These are phyloP conservation scores for Danio tinwini DNA, from an alignment of 2,797 vertebrate genomes.

Conservation along the genomic window DNA sequence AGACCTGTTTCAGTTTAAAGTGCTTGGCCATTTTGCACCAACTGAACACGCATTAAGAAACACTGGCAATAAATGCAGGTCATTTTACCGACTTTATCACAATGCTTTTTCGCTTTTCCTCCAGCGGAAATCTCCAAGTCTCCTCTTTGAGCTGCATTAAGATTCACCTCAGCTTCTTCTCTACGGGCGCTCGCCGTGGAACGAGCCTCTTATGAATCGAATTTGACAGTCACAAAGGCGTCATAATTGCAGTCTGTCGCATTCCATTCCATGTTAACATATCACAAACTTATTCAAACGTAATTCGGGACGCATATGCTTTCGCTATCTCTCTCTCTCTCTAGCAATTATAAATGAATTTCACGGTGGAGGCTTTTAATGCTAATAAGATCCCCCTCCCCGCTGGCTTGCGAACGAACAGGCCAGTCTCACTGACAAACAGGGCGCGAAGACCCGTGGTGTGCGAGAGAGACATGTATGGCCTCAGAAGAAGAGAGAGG, in stretches of 20 bases:
- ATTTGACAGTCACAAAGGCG: slow-evolving; percentile 81
- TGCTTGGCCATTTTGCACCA: not conserved
- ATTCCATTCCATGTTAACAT: slow-evolving; percentile 75
- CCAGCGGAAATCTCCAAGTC: not conserved
- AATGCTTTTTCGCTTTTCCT: slow-evolving; percentile 2
- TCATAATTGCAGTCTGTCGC: slow-evolving; percentile 82
- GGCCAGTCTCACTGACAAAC: slow-evolving; percentile 50
- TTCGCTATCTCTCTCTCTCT: slow-evolving; percentile 46
- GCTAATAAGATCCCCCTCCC: slow-evolving; percentile 75
- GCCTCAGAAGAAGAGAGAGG: slow-evolving; percentile 18
- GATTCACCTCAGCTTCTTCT: slow-evolving; percentile 45
- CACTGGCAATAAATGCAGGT: not conserved
- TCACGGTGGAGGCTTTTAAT: slow-evolving; percentile 81
- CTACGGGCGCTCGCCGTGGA: slow-evolving; percentile 25
- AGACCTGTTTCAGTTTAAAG: slow-evolving; percentile 5
- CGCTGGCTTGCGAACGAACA: slow-evolving; percentile 66
- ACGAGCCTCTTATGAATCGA: slow-evolving; percentile 57
- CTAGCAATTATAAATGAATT: slow-evolving; percentile 80
- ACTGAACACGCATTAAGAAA: slow-evolving; percentile 1
- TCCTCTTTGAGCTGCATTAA: slow-evolving; percentile 30
- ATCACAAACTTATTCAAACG: slow-evolving; percentile 74
- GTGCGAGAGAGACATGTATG: slow-evolving; percentile 29
- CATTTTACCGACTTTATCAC: not conserved
- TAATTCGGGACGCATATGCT: slow-evolving; percentile 58
- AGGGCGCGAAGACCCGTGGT: slow-evolving; percentile 36